A percentile compares a stretch with the other conserved stretches of the same genome.
These are phyloP conservation scores for Diceros bicornis DNA, from an alignment of 2,797 vertebrate species.

Conservation along the genomic window DNA sequence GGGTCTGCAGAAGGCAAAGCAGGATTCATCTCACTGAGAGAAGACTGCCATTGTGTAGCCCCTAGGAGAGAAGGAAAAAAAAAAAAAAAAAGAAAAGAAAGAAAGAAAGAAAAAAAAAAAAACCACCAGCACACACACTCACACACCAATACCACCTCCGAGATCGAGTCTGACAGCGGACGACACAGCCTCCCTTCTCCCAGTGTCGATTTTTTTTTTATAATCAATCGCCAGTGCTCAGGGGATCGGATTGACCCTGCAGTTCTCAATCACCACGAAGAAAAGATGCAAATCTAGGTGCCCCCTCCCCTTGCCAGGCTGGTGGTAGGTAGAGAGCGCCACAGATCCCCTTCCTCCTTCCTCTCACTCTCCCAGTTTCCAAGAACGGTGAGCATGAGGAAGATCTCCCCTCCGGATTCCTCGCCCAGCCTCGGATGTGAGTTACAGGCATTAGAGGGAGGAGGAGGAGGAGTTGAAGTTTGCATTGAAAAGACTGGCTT, in stretches of 20 bases:
- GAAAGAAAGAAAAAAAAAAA: constrained; percentile 84
- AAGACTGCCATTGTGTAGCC: constrained; percentile 95
- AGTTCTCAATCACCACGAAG: constrained; percentile 89
- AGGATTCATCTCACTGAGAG: constrained; percentile 96
- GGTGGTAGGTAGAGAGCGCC: constrained; percentile 79
- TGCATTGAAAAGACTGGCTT: constrained; percentile 94
- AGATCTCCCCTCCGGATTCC: constrained; percentile 88
- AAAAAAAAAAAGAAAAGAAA: constrained; percentile 86
- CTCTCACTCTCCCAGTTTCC: constrained; percentile 87
- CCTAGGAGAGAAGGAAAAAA: constrained; percentile 89
- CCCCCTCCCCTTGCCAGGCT: constrained; percentile 81
- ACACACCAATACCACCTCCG: constrained; percentile 89
- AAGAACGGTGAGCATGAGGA: constrained; percentile 91
- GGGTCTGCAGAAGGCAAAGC: constrained; percentile 96
- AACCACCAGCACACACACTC: constrained; percentile 89
- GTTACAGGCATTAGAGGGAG: constrained; percentile 90
- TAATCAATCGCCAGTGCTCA: constrained; percentile 90
- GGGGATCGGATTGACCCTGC: constrained; percentile 90
- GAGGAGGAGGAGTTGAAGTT: constrained; percentile 93
- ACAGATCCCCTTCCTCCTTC: constrained; percentile 79
- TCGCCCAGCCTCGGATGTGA: constrained; percentile 88
- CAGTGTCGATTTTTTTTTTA: constrained; percentile 87
- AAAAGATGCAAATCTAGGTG: constrained; percentile 83
- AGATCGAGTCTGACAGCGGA: constrained; percentile 91
- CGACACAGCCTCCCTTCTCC: constrained; percentile 86